Base-by-base conservation (phyloP, 2,797 vertebrate genomes). In the Acanthurus lineatus region DNA sequence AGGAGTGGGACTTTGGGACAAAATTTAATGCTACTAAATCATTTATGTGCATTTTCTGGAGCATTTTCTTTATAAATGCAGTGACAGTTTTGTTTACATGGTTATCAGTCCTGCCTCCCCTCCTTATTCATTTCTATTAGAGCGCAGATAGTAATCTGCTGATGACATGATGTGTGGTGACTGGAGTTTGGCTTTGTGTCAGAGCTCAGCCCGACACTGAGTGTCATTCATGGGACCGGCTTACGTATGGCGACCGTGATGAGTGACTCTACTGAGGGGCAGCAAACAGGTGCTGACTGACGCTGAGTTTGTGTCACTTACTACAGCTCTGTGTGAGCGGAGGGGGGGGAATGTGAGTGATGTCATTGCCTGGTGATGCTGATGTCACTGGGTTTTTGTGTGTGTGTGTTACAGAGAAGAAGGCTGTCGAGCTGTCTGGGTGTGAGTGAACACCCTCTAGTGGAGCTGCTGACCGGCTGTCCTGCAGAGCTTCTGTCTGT, bases 81-180 rank as follows among this genome's bases (percentile, higher is more conserved):
- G 10, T 32, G 42, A 1, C 20, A 22, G 28, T 32, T 72, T 56
- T 66, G 20, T 66, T 69, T 52, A 53, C 58, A 60, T 32, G 54
- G 42, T 49, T 32, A 8, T 45, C 3, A 1, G 20, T 45, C 53
- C 45, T 6, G 11, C 42, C 5, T 28, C 20, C 17, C 16, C 42
- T 59, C 44, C 49, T 53, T 40, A 59, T 73, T 42, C 44, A 66
- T 77, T 70, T 69, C 52, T 49, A 22, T 38, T 10, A 35, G 68
- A 61, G 81, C 73, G 28, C 74, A 72, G 73, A 81, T 74, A 87
- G 83, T 76, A 49, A 77, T 80, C 48, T 20, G 12, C 86, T 86
- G 89, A 90, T 88, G 92, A 88, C 84, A 89, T 91, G 88, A 82
- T 90, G 84, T 87, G 84, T 76, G 82, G 64, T 84, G 87, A 88